phyloP scores from a whole-genome alignment of 2,888 invertebrate genomes.

The Agapostemon virescens region DNA sequence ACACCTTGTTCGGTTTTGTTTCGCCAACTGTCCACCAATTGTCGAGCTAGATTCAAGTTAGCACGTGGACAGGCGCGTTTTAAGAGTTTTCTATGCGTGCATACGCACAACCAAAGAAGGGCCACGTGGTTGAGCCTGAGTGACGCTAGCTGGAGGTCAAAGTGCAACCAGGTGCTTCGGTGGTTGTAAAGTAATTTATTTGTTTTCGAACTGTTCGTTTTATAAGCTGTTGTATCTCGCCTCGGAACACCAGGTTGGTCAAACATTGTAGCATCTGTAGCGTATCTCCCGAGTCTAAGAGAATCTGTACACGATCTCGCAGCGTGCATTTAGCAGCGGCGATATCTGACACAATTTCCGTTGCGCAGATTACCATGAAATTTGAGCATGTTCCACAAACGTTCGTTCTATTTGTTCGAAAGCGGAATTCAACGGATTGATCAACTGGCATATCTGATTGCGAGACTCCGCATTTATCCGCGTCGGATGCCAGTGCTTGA shows the following conservation, averaged over 20 bases:
- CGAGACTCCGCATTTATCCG: neutral
- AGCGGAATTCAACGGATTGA: neutral
- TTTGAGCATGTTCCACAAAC: neutral
- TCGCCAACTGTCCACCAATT: too few species aligned
- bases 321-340: neutral
- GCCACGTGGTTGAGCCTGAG: too few species aligned
- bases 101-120: too few species aligned
- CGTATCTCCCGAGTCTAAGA: neutral
- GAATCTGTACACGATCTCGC: neutral
- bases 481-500: neutral
- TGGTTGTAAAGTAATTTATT: too few species aligned
- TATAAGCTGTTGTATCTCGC: too few species aligned
- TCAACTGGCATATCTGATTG: neutral
- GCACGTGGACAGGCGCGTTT: too few species aligned
- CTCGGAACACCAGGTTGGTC: neutral
- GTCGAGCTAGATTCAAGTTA: too few species aligned
- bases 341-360: neutral
- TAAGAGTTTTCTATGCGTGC: too few species aligned
- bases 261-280: neutral
- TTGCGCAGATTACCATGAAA: constrained; percentile 4
- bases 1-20: too few species aligned
- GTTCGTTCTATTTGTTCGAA: neutral
- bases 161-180: too few species aligned
- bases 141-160: too few species aligned
- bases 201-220: too few species aligned